phyloP scores from a whole-genome alignment of 2,888 invertebrate species.

The Chaetoderma sp. region DNA sequence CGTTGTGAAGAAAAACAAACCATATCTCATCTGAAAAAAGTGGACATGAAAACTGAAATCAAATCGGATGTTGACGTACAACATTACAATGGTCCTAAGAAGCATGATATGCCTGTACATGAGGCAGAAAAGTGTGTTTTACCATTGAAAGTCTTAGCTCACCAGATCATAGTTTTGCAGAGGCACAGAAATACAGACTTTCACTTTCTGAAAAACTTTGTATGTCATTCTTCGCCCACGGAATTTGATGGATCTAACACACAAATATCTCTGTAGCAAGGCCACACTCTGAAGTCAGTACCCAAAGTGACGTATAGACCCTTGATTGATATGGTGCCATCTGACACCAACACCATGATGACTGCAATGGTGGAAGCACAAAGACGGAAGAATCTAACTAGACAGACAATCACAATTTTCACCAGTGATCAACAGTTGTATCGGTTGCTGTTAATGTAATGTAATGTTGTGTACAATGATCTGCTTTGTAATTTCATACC shows the following conservation, averaged over 20 bases:
- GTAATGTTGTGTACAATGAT: slow-evolving; percentile 22
- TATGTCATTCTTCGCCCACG: too few species aligned
- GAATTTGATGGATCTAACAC: slow-evolving; percentile 41
- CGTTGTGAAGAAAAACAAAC: too few species aligned
- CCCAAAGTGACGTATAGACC: slow-evolving; percentile 32
- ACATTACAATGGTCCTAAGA: neutral
- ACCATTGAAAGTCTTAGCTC: neutral
- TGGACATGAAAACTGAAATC: too few species aligned
- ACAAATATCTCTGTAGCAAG: slow-evolving; percentile 17
- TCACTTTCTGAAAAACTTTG: too few species aligned
- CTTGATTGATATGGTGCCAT: slow-evolving; percentile 34
- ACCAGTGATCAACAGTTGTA: slow-evolving; percentile 38
- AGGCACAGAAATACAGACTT: too few species aligned
- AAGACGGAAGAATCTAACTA: slow-evolving; percentile 1
- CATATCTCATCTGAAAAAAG: too few species aligned
- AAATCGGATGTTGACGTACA: too few species aligned
- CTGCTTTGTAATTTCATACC: slow-evolving; percentile 19
- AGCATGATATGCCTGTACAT: neutral
- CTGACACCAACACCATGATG: slow-evolving; percentile 36
- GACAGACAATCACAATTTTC: slow-evolving; percentile 26
- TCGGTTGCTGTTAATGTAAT: too few species aligned
- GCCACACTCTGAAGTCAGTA: slow-evolving; percentile 20
- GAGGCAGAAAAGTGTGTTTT: neutral
- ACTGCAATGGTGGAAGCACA: slow-evolving; percentile 32
- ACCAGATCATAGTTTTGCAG: neutral